Conservation (phyloP, 2,113 vertebrate genomes). For the Typhlomys cinereus region DNA sequence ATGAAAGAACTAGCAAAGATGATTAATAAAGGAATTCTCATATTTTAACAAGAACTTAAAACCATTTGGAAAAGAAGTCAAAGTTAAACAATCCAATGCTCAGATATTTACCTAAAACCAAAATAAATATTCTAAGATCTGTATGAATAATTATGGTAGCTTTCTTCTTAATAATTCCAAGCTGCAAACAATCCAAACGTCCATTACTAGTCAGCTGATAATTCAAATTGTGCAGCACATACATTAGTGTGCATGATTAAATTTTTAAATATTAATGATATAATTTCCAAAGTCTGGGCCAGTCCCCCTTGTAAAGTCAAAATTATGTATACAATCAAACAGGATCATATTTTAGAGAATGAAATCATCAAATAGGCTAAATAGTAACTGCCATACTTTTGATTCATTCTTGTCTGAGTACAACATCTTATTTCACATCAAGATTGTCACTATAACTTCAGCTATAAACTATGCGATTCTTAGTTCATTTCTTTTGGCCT, state of each 20-base stretch:
- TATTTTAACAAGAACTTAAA: neutral
- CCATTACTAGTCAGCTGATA: neutral
- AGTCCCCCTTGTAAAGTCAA: neutral
- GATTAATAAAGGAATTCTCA: neutral
- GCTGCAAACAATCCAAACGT: neutral
- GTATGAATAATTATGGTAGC: neutral
- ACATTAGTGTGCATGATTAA: neutral
- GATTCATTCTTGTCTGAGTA: neutral
- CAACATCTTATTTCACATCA: neutral
- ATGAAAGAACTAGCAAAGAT: neutral
- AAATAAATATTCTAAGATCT: neutral
- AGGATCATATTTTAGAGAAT: neutral
- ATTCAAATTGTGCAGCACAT: too few relatives aligned
- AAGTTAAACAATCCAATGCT: neutral
- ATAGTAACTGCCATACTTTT: neutral
- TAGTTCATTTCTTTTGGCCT: neutral
- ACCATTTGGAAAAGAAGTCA: neutral
- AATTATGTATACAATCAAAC: neutral
- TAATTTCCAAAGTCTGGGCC: neutral
- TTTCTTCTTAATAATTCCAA: neutral
- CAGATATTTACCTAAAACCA: neutral
- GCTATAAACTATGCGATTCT: neutral
- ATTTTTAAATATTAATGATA: slow-evolving; percentile 10
- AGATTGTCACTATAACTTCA: neutral
- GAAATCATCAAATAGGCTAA: neutral